Percentiles rank a stretch among this genome's conserved stretches.
phyloP scores from a whole-genome alignment of 2,888 invertebrate genomes.

The Mellilla xanthometata region DNA sequence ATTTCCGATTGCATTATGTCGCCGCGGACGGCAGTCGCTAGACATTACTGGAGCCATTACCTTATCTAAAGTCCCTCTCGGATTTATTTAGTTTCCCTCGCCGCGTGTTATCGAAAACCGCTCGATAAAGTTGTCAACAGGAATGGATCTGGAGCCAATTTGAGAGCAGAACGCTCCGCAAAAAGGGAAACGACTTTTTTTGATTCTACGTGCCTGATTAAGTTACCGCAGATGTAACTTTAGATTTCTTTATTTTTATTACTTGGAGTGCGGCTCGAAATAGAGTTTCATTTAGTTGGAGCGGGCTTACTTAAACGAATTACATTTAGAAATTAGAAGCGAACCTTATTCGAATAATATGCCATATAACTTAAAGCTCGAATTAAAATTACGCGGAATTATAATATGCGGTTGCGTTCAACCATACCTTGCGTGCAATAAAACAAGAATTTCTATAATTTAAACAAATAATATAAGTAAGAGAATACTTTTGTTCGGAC shows the following conservation, averaged over 20 bases:
- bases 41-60: constrained; percentile 81
- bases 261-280: constrained; percentile 24
- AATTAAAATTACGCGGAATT: no score
- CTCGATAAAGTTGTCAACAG: constrained; percentile 82
- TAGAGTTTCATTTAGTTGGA: constrained; percentile 20
- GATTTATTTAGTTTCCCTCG: constrained; percentile 82
- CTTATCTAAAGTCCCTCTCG: constrained; percentile 82
- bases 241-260: constrained; percentile 35
- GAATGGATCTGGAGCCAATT: constrained; percentile 79
- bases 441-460: no score
- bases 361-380: no score
- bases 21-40: constrained; percentile 61
- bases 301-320: constrained; percentile 6
- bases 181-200: constrained; percentile 69
- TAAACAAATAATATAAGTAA: no score
- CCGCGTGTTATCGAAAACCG: constrained; percentile 82
- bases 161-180: constrained; percentile 64
- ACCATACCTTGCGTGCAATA: no score
- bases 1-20: constrained; percentile 77
- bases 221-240: constrained; percentile 44
- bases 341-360: neutral
- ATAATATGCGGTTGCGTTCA: no score
- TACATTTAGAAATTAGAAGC: neutral
- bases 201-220: constrained; percentile 48
- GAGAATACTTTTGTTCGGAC: no score